A percentile compares a stretch with the other conserved stretches of the same genome.
Evolutionary conservation across 2,888 invertebrate species (phyloP).

Genomic region (Ochropleura leucogaster): DNA sequence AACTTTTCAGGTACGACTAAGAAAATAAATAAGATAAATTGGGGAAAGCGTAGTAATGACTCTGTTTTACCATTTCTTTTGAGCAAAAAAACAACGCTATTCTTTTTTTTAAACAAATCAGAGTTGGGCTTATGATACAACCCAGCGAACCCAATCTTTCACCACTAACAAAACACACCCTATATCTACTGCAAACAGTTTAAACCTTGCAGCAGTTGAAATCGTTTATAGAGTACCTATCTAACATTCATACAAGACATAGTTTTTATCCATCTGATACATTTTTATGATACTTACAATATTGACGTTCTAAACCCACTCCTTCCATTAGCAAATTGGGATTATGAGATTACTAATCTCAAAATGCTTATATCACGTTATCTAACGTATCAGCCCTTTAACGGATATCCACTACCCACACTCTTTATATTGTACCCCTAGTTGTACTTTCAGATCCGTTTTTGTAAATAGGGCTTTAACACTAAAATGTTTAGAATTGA

Average conservation of each 20-base stretch:
- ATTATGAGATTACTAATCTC: constrained; percentile 41
- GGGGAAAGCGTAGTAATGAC: neutral
- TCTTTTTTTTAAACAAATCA: neutral
- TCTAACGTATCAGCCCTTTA: constrained; percentile 25
- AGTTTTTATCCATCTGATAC: neutral
- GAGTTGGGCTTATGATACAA: neutral
- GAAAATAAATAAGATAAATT: neutral
- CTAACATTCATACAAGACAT: neutral
- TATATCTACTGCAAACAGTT: neutral
- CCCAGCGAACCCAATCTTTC: neutral
- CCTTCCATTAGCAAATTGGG: constrained; percentile 24
- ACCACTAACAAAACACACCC: neutral
- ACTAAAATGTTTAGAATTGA: neutral
- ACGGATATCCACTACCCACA: constrained; percentile 4
- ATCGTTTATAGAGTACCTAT: neutral
- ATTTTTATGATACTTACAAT: neutral
- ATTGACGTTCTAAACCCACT: constrained; percentile 11
- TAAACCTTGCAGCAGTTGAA: neutral
- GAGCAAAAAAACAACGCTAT: neutral
- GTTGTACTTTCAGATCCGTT: neutral
- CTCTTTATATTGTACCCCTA: neutral
- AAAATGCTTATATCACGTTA: constrained; percentile 25
- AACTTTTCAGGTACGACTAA: neutral
- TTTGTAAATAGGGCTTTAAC: neutral
- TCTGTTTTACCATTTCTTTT: neutral